phyloP scores from a whole-genome alignment of 2,797 vertebrate species.

The Etheostoma nigrum region DNA sequence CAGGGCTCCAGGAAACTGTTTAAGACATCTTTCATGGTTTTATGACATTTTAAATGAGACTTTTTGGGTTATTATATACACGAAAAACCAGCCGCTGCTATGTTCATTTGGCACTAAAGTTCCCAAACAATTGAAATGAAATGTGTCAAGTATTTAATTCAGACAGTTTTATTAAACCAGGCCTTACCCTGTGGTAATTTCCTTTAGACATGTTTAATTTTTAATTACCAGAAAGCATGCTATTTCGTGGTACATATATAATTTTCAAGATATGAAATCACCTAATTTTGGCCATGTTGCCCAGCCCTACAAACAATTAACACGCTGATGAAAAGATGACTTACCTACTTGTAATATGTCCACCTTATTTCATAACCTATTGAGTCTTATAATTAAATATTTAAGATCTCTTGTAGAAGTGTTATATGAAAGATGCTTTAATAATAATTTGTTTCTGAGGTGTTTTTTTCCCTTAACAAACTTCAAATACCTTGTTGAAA shows the following conservation, averaged over 20 bases:
- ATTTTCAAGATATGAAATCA: no score
- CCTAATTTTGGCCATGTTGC: no score
- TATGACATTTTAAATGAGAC: background rate
- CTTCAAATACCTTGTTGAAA: background rate
- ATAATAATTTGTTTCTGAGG: background rate
- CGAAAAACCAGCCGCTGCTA: no score
- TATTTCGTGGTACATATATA: no score
- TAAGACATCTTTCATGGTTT: background rate
- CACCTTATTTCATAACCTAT: background rate
- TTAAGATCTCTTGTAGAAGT: background rate
- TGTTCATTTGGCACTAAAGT: no score
- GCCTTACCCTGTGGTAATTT: no score
- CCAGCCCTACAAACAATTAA: background rate
- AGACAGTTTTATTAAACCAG: no score
- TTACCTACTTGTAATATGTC: background rate
- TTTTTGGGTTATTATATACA: background rate
- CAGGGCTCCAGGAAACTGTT: background rate
- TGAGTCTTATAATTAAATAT: background rate
- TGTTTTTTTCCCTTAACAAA: background rate
- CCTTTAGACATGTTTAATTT: no score
- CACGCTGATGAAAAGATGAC: background rate
- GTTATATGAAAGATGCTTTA: background rate
- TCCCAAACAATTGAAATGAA: no score
- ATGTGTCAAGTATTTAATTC: no score
- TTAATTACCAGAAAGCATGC: no score